Base-by-base conservation (phyloP, 2,797 vertebrate genomes). In the Antennarius maculatus region DNA sequence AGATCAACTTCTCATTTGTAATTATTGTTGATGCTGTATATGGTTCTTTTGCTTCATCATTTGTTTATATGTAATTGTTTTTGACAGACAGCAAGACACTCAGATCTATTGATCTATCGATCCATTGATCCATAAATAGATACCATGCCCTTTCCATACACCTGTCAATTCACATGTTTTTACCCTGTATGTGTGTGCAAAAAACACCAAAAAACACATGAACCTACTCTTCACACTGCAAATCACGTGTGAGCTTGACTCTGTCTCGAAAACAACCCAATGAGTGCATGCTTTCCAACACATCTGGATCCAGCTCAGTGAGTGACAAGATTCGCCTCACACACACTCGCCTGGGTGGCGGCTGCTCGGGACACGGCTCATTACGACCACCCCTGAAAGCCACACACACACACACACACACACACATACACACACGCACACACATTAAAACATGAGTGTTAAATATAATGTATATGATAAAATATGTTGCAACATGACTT, bases 201-300 rank as follows among this genome's bases (percentile, higher is more conserved):
- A 17, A 0, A 7, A 14, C 27, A 12, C n/a, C 50, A 13, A 18
- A 17, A 37, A 56, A 45, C 15, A 64, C 28, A 13, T 54, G 23
- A 1, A 51, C 94, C 93, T 86, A 96, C 96, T 96, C 95, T 75
- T 97, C 96, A 73, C 94, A 96, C 74, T 96, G 95, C 79, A 97
- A 87, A 76, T 97, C 96, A 3, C 93, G 92, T n/a, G 96, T 95
- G 61, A 97, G 94, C 69, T 96, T 95, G 75, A 92, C 94, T 48
- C 95, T 85, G 88, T 97, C 96, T 65, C 96, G 90, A 91, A 97
- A 97, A 83, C 96, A 97, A 61, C 96, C 96, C 69, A 97, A 91
- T 0, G 96, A 97, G 53, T 96, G 93, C 96, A 97, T 97, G 92
- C 95, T 96, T 86, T 97, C 96, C 86, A 97, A 89, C 50, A 97